Percentiles rank a stretch among this genome's conserved stretches.
Conservation (phyloP, 1,140 invertebrate species). For the Drosophila arawakana region DNA sequence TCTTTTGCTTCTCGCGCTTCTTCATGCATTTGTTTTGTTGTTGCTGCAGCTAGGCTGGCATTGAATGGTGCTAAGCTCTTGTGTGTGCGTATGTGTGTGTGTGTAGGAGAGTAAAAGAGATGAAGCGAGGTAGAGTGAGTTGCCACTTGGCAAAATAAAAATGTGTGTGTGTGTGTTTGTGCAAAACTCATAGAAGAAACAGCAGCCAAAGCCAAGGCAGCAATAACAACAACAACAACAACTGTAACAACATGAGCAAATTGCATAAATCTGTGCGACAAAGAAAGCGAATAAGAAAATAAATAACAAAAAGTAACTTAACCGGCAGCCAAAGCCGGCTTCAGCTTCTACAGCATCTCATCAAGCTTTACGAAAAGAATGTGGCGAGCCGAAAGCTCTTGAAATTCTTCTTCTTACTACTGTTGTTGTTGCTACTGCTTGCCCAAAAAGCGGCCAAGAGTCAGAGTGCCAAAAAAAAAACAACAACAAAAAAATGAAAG, state of each 20-base stretch:
- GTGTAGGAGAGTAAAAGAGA: constrained; percentile 6
- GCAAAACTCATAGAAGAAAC: constrained; percentile 56
- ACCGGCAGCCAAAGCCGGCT: constrained; percentile 58
- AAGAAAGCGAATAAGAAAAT: constrained; percentile 64
- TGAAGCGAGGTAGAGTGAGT: constrained; percentile 2
- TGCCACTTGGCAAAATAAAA: constrained; percentile 24
- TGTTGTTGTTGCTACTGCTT: constrained; percentile 42
- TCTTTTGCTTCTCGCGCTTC: constrained; percentile 17
- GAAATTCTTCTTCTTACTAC: constrained; percentile 9
- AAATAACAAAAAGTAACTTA: constrained; percentile 56
- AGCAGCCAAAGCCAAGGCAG: constrained; percentile 56
- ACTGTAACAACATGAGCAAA: constrained; percentile 42
- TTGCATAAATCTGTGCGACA: constrained; percentile 76
- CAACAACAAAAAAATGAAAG: constrained; percentile 19
- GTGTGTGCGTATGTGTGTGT: constrained; percentile 6
- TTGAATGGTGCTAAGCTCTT: constrained; percentile 50
- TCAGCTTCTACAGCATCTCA: constrained; percentile 8
- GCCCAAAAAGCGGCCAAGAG: constrained; percentile 54
- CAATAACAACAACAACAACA: constrained; percentile 32
- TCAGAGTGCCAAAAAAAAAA: constrained; percentile 59
- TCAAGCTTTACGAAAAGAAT: constrained; percentile 53
- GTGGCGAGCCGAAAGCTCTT: constrained; percentile 54
- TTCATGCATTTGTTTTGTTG: constrained; percentile 1
- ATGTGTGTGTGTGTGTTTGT: neutral
- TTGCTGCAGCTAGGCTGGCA: constrained; percentile 56